These are phyloP conservation scores for Lethrus apterus DNA, from an alignment of 1,140 invertebrate species.

Conservation along the genomic window DNA sequence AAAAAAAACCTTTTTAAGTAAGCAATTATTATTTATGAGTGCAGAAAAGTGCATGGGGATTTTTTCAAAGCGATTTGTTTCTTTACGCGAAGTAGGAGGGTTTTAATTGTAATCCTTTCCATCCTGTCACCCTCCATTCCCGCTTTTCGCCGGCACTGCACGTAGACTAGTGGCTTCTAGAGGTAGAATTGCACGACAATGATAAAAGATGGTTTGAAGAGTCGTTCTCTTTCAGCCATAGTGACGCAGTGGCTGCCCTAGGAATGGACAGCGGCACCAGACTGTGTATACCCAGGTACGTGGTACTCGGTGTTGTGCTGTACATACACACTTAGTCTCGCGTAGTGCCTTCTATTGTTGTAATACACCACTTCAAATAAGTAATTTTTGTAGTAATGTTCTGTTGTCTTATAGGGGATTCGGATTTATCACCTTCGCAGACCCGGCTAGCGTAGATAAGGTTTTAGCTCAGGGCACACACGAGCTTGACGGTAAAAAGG, in stretches of 20 bases:
- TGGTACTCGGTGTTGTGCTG: slow-evolving; percentile 29
- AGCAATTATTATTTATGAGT: no score
- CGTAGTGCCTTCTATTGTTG: slow-evolving; percentile 22
- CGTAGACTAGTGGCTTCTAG: slow-evolving; percentile 27
- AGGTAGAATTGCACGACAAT: slow-evolving; percentile 35
- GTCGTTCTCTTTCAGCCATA: slow-evolving; percentile 41
- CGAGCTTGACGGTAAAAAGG: slow-evolving; percentile 93
- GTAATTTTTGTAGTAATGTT: slow-evolving; percentile 32
- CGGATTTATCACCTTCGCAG: slow-evolving; percentile 93
- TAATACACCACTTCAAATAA: slow-evolving; percentile 4
- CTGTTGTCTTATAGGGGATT: slow-evolving; percentile 83
- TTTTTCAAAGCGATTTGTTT: no score
- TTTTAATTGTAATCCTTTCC: no score
- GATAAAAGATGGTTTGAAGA: slow-evolving; percentile 40
- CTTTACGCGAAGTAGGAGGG: no score
- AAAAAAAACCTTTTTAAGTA: no score
- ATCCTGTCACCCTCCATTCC: no score
- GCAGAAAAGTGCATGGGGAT: no score
- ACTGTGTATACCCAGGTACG: slow-evolving; percentile 40
- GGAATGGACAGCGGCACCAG: slow-evolving; percentile 35
- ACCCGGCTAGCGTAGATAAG: slow-evolving; percentile 90
- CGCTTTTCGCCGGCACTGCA: slow-evolving; percentile 16
- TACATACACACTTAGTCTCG: slow-evolving; percentile 25
- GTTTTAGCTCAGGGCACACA: slow-evolving; percentile 88
- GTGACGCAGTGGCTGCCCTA: slow-evolving; percentile 32